Conservation (phyloP, 2,113 vertebrate genomes). For the Mastomys natalensis region DNA sequence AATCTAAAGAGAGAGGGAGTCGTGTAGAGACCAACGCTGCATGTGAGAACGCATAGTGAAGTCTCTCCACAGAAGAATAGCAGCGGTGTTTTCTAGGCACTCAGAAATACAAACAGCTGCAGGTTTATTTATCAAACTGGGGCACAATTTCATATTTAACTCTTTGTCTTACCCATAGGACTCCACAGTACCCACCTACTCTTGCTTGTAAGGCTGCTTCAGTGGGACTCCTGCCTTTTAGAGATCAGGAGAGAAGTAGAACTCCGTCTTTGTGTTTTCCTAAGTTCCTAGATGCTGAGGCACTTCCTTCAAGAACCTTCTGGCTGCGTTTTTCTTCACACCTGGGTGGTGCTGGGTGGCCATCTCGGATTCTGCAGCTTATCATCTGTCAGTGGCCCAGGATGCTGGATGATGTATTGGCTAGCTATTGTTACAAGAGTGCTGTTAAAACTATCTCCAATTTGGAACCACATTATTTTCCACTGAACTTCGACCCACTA, state of each 20-base stretch:
- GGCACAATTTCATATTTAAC: neutral
- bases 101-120: neutral
- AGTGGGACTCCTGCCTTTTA: neutral
- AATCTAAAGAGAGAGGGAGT: neutral
- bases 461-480: neutral
- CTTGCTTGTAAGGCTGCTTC: neutral
- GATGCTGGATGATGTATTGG: neutral
- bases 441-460: neutral
- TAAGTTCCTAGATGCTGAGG: neutral
- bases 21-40: rapidly evolving
- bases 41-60: neutral
- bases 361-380: neutral
- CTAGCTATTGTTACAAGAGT: neutral
- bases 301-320: neutral
- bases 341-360: neutral
- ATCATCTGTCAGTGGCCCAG: neutral
- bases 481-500: neutral
- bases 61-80: neutral
- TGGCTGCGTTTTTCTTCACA: neutral
- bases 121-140: neutral
- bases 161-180: neutral
- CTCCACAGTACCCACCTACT: neutral
- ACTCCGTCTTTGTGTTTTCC: neutral
- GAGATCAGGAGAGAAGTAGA: neutral
- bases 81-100: neutral